Base-by-base conservation (phyloP, 1,140 invertebrate genomes). In the Diabrotica virgifera region DNA sequence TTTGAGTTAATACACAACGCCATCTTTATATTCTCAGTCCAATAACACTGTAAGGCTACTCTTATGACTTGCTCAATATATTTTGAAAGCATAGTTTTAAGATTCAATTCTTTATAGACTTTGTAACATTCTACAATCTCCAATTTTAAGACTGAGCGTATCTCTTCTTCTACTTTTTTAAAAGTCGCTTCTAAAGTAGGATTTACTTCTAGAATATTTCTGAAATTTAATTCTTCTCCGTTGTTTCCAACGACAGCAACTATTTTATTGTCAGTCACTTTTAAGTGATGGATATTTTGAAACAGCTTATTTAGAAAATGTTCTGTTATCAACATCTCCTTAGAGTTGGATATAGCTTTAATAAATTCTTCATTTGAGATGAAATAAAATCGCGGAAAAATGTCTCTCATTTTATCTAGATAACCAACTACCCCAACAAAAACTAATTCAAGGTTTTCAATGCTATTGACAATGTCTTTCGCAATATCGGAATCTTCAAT, bases 281-380 rank as follows among this genome's bases (percentile, higher is more conserved):
- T 46, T n/a, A 46, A 46, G n/a, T n/a, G 8, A 46, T 8, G 8
- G 5, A 46, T 5, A 46, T 46, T 46, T 92, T 93, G 60, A 96
- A 81, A 79, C 60, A 66, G 38, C 84, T 84, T 64, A 86, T 87
- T 35, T 87, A 89, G 54, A 50, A 68, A 68, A 8, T 54, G 14
- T 57, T 36, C 13, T 13, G 53, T 24, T 9, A 55, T 55, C 89
- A 37, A 94, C 81, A 90, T 0, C 92, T 90, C 85, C 36, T 86
- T 74, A 0, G 89, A 91, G 80, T 93, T 94, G 0, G 90, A 1
- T 92, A 95, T 55, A 96, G 81, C 74, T 96, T 95, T 79, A 95
- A 96, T 82, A 85, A 97, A 90, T 82, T 97, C 95, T 72, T 96
- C 92, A 76, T 96, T 95, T 6, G 94, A 95, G 50, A 97, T 80